phyloP scores from a whole-genome alignment of 92 coral and sea anemone species.

The Plumapathes pennacea region DNA sequence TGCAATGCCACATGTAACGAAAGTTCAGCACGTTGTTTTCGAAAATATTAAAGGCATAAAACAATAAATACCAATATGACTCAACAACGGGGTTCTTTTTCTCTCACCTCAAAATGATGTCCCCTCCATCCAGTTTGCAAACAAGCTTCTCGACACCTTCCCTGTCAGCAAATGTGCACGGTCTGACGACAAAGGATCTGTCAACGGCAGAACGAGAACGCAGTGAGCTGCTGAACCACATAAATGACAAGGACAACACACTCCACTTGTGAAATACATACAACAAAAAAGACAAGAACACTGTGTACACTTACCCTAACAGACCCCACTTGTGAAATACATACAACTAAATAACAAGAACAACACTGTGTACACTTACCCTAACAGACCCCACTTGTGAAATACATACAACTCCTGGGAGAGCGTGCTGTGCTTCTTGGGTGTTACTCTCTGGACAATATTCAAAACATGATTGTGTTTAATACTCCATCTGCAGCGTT shows the following conservation, averaged over 20 bases:
- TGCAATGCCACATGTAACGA: no score
- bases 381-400: conserved; percentile 94
- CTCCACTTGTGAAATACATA: background rate
- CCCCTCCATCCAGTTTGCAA: conserved; percentile 62
- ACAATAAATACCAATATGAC: no score
- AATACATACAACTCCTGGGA: conserved; percentile 93
- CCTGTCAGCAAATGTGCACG: conserved; percentile 66
- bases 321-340: background rate
- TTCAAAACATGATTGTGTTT: no score
- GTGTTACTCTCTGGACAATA: conserved; percentile 89
- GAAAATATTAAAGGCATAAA: no score
- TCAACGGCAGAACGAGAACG: background rate
- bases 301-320: conserved; percentile 58
- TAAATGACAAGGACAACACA: background rate
- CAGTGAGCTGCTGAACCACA: background rate
- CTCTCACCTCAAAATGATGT: conserved; percentile 65
- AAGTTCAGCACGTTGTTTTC: no score
- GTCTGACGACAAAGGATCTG: conserved; percentile 81
- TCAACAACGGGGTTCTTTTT: no score
- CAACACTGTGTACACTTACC: conserved; percentile 48
- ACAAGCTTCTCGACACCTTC: conserved; percentile 70
- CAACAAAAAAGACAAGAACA: background rate
- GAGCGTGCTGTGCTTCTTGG: conserved; percentile 79
- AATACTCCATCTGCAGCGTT: no score
- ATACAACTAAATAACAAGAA: background rate